Percentiles rank a stretch among this genome's conserved stretches.
Evolutionary conservation across 2,113 vertebrate species (phyloP).

Genomic region (Megaceryle torquata): DNA sequence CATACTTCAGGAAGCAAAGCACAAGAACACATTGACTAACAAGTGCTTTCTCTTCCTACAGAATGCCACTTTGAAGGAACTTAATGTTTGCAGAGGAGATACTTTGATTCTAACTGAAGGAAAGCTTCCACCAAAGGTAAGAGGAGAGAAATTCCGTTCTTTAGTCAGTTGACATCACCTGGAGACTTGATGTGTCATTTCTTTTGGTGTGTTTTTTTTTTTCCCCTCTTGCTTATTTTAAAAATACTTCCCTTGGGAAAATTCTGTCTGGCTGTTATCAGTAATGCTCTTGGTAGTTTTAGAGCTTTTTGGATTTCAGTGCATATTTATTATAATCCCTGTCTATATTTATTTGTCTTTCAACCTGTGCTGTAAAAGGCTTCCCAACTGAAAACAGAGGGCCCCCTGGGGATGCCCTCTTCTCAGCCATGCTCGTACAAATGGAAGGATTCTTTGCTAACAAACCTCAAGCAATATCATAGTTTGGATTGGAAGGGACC

Average conservation of each 20-base stretch:
- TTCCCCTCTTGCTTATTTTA: not conserved
- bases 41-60: slow-evolving; percentile 58
- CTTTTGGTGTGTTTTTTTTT: not conserved
- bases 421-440: not conserved
- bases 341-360: not conserved
- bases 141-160: not conserved
- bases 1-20: not conserved
- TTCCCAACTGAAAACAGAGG: not conserved
- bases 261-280: not conserved
- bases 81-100: slow-evolving; percentile 85
- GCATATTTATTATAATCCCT: not conserved
- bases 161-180: not conserved
- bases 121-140: slow-evolving; percentile 85
- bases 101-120: slow-evolving; percentile 87
- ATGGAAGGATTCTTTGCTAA: not conserved
- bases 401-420: not conserved
- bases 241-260: not conserved
- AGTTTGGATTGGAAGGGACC: not conserved
- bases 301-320: not conserved
- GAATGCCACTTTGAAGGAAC: slow-evolving; percentile 84
- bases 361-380: not conserved
- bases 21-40: not conserved
- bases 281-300: not conserved
- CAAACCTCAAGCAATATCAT: not conserved
- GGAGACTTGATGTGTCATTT: not conserved